Base-by-base conservation (phyloP, 2,888 invertebrate genomes). In the Encarsia formosa region DNA sequence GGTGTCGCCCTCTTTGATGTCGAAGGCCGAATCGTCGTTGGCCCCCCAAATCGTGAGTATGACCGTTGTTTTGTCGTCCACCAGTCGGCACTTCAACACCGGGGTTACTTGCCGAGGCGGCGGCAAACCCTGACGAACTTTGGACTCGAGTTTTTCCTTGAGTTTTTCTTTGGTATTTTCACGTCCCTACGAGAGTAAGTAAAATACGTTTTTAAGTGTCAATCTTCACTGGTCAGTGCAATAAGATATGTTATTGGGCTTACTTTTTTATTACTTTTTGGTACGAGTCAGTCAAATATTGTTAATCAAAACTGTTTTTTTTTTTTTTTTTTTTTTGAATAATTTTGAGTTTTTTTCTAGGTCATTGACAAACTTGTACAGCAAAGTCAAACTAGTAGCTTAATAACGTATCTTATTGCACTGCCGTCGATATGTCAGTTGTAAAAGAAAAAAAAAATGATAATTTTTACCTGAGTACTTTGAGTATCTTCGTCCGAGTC, bases 41-140 rank as follows among this genome's bases (percentile, higher is more conserved):
- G 87, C 86, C 45, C 81, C 79, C 90, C 90, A 91, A 53, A 89
- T 76, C 6, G 85, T 83, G 59, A 88, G 70, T 64, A 80, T 69
- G 4, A 77, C 78, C 49, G 67, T 67, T 22, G 65, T 65, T 4
- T 69, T 64, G 38, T 69, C 69, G 59, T 79, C 78, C 24, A 76
- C 62, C 9, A 79, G 65, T 24, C 76, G 70, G 48, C 79, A 60
- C 65, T 76, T 78, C 44, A 77, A 61, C 42, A 80, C 64, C 2
- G 76, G 62, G 9, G 70, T 68, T 13, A 79, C 77, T 40, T 76
- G 65, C 29, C 78, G 69, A 18, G 61, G 63, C 2, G 61, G 55
- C 51, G 66, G 66, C 38, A 71, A 58, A 58, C 59, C 65, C 34
- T 67, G 58, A 2, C 62, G 63, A 34, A 75, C 60, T 48, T 64